Conservation (phyloP, 2,797 vertebrate species). For the Gymnoscopelus microlampas region DNA sequence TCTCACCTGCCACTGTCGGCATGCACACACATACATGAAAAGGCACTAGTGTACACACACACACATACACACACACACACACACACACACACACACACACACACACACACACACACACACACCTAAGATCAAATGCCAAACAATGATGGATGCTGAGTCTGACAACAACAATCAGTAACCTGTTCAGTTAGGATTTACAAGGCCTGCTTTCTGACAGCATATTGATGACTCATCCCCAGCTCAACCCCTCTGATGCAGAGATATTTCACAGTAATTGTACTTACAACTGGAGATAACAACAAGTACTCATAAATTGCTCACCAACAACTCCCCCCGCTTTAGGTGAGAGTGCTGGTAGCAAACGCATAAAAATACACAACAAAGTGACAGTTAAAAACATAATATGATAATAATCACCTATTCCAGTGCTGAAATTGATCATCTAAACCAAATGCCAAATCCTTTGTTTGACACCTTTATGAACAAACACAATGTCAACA, state of each 20-base stretch:
- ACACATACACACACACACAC: too few species aligned
- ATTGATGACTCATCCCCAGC: not conserved
- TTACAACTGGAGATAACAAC: not conserved
- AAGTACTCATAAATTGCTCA: not conserved
- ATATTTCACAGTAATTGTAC: conserved; percentile 1
- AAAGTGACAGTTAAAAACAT: too few species aligned
- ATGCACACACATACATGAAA: not conserved
- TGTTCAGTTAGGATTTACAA: not conserved
- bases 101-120: not conserved
- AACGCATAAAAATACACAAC: too few species aligned
- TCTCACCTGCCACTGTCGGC: conserved; percentile 30
- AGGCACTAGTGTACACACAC: too few species aligned
- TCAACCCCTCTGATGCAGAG: not conserved
- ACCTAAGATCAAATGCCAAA: conserved; percentile 24
- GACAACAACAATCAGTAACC: not conserved
- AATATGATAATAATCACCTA: not conserved
- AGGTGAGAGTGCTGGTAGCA: too few species aligned
- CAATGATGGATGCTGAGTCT: not conserved
- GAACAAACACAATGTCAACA: not conserved
- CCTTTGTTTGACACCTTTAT: conserved; percentile 1
- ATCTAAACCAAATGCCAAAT: not conserved
- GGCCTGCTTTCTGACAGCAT: conserved; percentile 7
- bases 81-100: not conserved
- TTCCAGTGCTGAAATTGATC: not conserved
- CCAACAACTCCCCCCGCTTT: not conserved